Evolutionary conservation across 2,113 vertebrate genomes (phyloP), one percentile per base, ranked within the genome.

Genomic region (Camelus bactrianus): DNA sequence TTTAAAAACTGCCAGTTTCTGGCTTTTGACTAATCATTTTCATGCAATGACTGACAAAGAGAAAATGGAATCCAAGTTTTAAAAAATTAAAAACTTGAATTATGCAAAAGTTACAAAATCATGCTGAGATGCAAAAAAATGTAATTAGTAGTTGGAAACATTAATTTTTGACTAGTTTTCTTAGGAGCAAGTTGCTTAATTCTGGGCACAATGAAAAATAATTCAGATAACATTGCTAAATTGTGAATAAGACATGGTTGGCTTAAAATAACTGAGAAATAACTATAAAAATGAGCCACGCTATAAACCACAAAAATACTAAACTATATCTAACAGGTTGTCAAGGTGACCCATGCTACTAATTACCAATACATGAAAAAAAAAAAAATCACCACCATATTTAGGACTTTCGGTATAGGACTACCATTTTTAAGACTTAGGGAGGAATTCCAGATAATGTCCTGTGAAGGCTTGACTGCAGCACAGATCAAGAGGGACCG

Each of bases 71-170:
- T 54, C 38, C 19, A 82, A 70, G 11, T 75, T 95, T 95, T 67
- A 83, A 73, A 90, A 86, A 86, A 70, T 50, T 65, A 90, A 94
- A 93, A 69, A 38, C 20, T 0, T 84, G 38, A 95, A 83, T 38
- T 82, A 91, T 50, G 28, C 46, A 3, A 67, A 93, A 94, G 35
- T 95, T 93, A 89, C 38, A 85, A 95, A 94, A 82, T 70, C 58
- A 94, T 52, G 26, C 22, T 75, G 17, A 89, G 22, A 83, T 75
- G 28, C 6, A 26, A 95, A 87, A 88, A 70, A 72, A 80, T 85
- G 58, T 81, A 60, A 85, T 77, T 80, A 65, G 12, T 77, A 91
- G 9, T 32, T 83, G 32, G 56, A 92, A 96, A 60, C 11, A 88
- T 72, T 91, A 15, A 76, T 38, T 89, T 97, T 79, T 93, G 46